Evolutionary conservation across 2,888 invertebrate species (phyloP).

Genomic region (Tetheella fluctuosa): DNA sequence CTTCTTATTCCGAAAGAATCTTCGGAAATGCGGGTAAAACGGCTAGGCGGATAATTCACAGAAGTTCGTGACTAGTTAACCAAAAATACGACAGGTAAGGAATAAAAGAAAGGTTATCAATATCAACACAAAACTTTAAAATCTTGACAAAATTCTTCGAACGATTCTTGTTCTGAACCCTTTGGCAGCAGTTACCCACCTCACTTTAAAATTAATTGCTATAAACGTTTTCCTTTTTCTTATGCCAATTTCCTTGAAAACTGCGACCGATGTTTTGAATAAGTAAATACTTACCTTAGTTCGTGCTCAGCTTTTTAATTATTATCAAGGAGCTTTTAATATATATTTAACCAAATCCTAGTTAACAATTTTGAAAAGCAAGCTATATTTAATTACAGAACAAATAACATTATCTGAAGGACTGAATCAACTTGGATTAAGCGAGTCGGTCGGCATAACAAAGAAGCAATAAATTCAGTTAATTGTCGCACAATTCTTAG

Average conservation of each 20-base stretch:
- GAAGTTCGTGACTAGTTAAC: no score
- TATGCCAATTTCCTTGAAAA: constrained; percentile 2
- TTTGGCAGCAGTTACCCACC: neutral
- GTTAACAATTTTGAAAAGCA: no score
- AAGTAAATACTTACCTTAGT: constrained; percentile 6
- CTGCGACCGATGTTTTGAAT: constrained; percentile 3
- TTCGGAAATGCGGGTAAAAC: no score
- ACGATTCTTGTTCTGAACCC: neutral
- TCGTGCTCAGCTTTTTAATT: neutral
- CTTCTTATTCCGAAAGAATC: no score
- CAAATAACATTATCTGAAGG: neutral
- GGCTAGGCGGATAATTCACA: no score
- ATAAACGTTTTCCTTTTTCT: constrained; percentile 1
- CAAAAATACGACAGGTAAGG: no score
- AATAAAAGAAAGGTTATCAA: neutral
- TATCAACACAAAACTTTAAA: neutral
- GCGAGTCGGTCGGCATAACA: neutral
- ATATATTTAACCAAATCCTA: no score
- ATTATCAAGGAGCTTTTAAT: no score
- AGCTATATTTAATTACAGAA: neutral
- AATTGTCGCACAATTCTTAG: constrained; percentile 1
- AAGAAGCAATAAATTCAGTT: constrained; percentile 6
- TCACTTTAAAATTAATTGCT: neutral
- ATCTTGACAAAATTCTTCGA: neutral
- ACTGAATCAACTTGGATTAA: neutral